Conservation (phyloP, 2,113 vertebrate species). For the Siniperca knerii region DNA sequence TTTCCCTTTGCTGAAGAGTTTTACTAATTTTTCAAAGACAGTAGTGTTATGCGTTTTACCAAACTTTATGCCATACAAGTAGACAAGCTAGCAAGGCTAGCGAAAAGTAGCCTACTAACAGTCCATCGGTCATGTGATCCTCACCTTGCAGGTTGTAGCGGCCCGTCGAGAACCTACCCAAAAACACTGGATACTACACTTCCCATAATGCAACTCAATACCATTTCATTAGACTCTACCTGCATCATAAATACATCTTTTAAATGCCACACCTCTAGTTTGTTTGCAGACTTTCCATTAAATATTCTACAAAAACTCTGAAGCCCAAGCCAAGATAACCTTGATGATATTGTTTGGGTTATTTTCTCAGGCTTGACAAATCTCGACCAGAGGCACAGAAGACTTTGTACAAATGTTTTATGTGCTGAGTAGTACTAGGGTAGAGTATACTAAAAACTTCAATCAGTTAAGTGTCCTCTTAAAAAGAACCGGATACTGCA, state of each 20-base stretch:
- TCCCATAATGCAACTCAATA: not conserved
- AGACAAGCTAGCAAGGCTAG: not conserved
- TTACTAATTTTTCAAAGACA: no score
- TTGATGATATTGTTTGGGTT: not conserved
- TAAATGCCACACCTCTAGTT: not conserved
- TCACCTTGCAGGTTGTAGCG: no score
- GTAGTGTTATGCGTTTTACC: no score
- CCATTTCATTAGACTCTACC: not conserved
- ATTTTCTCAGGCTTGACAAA: not conserved
- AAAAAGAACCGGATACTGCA: no score
- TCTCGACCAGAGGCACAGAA: not conserved
- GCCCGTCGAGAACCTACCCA: not conserved
- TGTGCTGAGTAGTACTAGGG: not conserved
- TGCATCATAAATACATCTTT: not conserved
- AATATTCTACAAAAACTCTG: not conserved
- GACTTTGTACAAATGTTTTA: not conserved
- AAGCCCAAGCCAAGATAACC: not conserved
- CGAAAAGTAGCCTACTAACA: no score
- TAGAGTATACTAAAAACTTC: not conserved
- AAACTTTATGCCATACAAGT: not conserved
- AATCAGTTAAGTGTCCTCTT: not conserved
- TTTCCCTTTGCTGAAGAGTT: no score
- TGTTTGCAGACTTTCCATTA: not conserved
- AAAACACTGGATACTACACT: not conserved
- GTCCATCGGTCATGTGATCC: no score